These are phyloP conservation scores for Ctenosaura bakeri DNA, from an alignment of 2,797 vertebrate genomes.

Conservation along the genomic window DNA sequence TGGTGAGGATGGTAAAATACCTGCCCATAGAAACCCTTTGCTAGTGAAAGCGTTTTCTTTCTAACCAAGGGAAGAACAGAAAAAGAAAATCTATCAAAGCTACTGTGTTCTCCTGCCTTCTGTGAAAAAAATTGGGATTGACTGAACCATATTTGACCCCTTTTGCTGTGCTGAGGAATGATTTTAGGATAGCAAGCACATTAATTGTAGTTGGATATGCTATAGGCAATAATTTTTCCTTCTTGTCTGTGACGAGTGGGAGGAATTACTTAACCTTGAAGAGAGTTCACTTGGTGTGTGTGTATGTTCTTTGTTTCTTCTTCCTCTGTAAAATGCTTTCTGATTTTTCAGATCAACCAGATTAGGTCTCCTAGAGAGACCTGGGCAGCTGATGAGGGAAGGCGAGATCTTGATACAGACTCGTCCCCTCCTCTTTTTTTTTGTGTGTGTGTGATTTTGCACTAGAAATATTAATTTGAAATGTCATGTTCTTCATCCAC, in stretches of 20 bases:
- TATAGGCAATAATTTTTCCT: constrained; percentile 42
- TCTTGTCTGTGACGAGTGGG: constrained; percentile 26
- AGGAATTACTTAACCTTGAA: constrained; percentile 43
- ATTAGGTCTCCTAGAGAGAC: not conserved
- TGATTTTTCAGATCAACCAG: not conserved
- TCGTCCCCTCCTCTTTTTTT: not conserved
- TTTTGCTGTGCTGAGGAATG: constrained; percentile 12
- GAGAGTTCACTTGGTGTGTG: constrained; percentile 13
- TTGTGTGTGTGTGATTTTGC: not conserved
- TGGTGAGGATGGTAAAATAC: not conserved
- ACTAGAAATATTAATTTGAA: not conserved
- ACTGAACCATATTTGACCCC: constrained; percentile 25
- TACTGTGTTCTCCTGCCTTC: constrained; percentile 8
- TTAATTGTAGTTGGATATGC: constrained; percentile 44
- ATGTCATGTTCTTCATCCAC: not conserved
- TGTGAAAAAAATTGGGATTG: constrained; percentile 33
- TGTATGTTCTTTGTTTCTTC: constrained; percentile 14
- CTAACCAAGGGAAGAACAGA: not conserved
- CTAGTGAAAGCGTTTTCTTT: not conserved
- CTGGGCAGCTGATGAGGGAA: not conserved
- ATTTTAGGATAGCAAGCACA: constrained; percentile 29
- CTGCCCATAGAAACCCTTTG: not conserved
- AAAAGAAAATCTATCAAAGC: not conserved
- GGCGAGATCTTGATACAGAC: no score
- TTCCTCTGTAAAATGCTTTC: constrained; percentile 8